Evolutionary conservation across 2,113 vertebrate genomes (phyloP).

Genomic region (Archilochus colubris): DNA sequence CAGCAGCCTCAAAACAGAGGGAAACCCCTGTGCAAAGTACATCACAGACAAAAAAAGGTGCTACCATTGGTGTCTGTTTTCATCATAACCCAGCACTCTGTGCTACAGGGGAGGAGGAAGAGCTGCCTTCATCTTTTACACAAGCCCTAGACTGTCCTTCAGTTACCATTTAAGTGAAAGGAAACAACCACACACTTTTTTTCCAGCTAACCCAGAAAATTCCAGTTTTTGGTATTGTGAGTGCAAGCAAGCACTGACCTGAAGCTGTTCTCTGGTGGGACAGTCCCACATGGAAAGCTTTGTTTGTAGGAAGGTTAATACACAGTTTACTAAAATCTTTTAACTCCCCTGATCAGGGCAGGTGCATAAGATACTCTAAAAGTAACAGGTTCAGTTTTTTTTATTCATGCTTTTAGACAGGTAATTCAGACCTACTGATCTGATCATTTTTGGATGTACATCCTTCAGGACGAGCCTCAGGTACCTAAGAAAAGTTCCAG

Average conservation of each 20-base stretch:
- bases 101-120: not conserved
- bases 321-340: no score
- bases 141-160: not conserved
- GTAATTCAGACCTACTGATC: not conserved
- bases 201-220: not conserved
- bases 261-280: not conserved
- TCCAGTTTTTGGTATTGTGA: not conserved
- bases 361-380: accelerated
- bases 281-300: accelerated
- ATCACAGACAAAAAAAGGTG: no score
- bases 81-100: not conserved
- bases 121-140: not conserved
- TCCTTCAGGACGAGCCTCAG: not conserved
- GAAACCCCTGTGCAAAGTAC: not conserved
- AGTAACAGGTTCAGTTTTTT: accelerated
- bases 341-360: not conserved
- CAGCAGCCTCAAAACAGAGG: no score
- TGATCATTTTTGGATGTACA: not conserved
- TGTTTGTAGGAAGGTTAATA: accelerated
- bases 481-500: not conserved
- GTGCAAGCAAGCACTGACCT: not conserved
- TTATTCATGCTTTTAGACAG: not conserved
- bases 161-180: accelerated
- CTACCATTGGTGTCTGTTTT: not conserved
- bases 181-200: not conserved